Evolutionary conservation across 2,888 invertebrate genomes (phyloP).

Genomic region (Thereva unica): DNA sequence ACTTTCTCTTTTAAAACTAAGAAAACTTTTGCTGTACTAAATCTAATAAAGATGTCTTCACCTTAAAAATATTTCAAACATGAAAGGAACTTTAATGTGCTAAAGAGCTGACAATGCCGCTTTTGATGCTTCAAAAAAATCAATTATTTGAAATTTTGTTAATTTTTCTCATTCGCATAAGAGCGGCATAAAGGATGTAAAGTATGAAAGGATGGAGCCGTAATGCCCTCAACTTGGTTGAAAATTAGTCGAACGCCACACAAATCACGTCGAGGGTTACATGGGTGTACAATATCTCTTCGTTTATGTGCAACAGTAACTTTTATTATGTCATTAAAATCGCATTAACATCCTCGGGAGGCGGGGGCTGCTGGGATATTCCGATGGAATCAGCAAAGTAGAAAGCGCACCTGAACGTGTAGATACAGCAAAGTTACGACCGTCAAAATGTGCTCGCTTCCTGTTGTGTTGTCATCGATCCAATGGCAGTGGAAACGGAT

Average conservation of each 20-base stretch:
- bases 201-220: conserved; percentile 6
- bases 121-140: too few relatives aligned
- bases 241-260: conserved; percentile 20
- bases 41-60: too few relatives aligned
- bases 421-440: conserved; percentile 18
- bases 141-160: too few relatives aligned
- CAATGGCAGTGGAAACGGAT: conserved; percentile 16
- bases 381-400: conserved; percentile 14
- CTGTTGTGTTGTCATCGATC: conserved; percentile 8
- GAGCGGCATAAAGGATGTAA: background rate
- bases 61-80: too few relatives aligned
- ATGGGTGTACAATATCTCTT: background rate
- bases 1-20: too few relatives aligned
- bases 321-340: conserved; percentile 36
- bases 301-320: conserved; percentile 38
- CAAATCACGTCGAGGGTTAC: conserved; percentile 25
- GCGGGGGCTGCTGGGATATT: conserved; percentile 11
- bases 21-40: too few relatives aligned
- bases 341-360: conserved; percentile 29
- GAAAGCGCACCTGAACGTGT: conserved; percentile 5
- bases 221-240: background rate
- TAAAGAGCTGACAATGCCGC: too few relatives aligned
- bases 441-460: conserved; percentile 18
- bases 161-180: too few relatives aligned
- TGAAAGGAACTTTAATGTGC: too few relatives aligned